Evolutionary conservation across 2,113 vertebrate species (phyloP), one percentile per base, ranked within the genome.

Genomic region (Meleagris gallopavo): DNA sequence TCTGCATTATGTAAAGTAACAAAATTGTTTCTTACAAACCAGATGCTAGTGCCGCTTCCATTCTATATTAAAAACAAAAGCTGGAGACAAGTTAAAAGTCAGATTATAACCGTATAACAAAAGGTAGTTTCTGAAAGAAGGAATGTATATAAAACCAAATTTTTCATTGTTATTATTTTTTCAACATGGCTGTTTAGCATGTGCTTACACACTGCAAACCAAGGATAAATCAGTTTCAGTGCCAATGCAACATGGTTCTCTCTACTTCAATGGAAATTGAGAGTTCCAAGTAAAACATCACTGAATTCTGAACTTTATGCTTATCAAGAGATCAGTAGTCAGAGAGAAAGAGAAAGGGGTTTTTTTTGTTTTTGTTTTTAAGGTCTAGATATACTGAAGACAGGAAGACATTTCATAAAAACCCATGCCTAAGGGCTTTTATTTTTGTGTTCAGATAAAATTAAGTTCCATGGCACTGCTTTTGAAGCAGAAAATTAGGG

Each of bases 161-260:
- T 55, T 55, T 30, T 54, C 15, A 54, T 54, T 18, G 13, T 55
- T 55, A 55, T 52, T 48, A 48, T 48, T 54, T 54, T 57, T 57
- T 6, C 19, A 32, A 57, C 25, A 29, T 0, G 0, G 36, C 24
- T 52, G 15, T 52, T 72, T 38, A 77, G 29, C 46, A 52, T 1
- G 0, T n/a, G 27, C 13, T 10, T 62, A 17, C 12, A 25, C 6
- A 6, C 19, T 14, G 72, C 8, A 57, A 55, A 67, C 16, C 7
- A 62, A 55, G 7, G 13, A 27, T 52, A 12, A 21, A 34, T 32
- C 40, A 62, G 30, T 38, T 86, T 76, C 12, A 46, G 40, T 70
- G 16, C 12, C 50, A 58, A 1, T 5, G 36, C 43, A 70, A 12
- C 12, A 16, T 18, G 10, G 8, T 24, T 19, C 18, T 22, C 20